Evolutionary conservation across 2,113 vertebrate species (phyloP), one percentile per base, ranked within the genome.

Genomic region (Phalacrocorax brasilianus): DNA sequence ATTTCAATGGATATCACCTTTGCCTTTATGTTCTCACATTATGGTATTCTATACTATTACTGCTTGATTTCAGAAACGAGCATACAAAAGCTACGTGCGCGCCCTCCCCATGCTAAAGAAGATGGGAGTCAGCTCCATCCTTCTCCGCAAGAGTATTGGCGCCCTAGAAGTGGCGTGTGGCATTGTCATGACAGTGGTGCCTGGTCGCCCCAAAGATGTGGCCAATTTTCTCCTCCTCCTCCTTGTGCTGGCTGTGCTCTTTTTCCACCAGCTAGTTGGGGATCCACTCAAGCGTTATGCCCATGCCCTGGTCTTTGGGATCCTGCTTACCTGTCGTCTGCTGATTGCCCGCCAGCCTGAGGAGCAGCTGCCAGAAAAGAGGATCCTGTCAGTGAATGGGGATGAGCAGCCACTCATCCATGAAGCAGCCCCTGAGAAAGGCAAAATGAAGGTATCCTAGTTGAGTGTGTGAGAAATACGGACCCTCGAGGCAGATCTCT

Each of bases 201-300:
- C 99, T 0, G 99, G 99, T 17, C 98, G 99, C 94, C 99, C 99
- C 63, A 99, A 99, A 96, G 99, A 99, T 5, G 99, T 99, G 85
- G 99, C 99, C 92, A 99, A 99, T 98, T 99, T 99, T 94, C 95
- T 99, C 91, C 98, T 99, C 19, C 98, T 99, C 63, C 98, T 99
- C 85, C 98, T 99, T 8, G 99, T 99, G 96, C 98, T 99, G 86
- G 99, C 98, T 0, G 99, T 99, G 83, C 99, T 99, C 33, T 99
- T 99, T 90, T 99, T 99, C 97, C 99, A 99, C 96, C 99, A 99
- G 98, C 98, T 99, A 8, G 99, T 99, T 12, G 99, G 99, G 28
- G 99, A 99, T 97, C 99, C 99, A 6, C 98, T 99, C 81, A 99
- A 99, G 94, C 99, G 99, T 27, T 99, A 99, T 0, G 99, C 99